These are phyloP conservation scores for Spheniscus humboldti DNA, from an alignment of 2,797 vertebrate species.

Conservation along the genomic window DNA sequence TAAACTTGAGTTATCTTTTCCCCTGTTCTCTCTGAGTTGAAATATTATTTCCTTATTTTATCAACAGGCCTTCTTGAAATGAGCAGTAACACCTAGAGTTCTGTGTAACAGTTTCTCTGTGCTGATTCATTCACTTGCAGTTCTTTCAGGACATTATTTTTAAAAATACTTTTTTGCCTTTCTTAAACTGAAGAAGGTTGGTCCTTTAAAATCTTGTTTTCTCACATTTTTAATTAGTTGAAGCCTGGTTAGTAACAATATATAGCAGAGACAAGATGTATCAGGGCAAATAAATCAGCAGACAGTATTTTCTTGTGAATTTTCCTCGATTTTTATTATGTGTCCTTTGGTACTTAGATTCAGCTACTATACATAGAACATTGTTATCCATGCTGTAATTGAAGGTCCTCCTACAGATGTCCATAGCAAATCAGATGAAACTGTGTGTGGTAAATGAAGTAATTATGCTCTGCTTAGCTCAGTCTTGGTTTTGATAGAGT, in stretches of 20 bases:
- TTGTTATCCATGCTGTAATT: constrained; percentile 2
- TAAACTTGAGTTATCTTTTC: not conserved
- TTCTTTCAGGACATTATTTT: not conserved
- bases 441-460: not conserved
- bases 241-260: not conserved
- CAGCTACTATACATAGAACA: not conserved
- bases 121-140: not conserved
- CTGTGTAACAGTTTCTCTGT: not conserved
- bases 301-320: not conserved
- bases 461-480: not conserved
- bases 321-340: not conserved
- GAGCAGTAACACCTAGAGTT: not conserved
- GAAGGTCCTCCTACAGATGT: not conserved
- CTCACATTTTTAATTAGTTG: constrained; percentile 12
- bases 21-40: not conserved
- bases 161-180: not conserved
- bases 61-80: not conserved
- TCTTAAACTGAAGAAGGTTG: not conserved
- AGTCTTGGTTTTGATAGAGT: not conserved
- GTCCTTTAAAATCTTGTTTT: not conserved
- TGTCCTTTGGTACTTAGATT: not conserved
- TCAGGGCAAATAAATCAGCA: not conserved
- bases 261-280: not conserved
- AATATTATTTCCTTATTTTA: constrained; percentile 2
- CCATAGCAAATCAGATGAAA: not conserved